A percentile compares a stretch with the other conserved stretches of the same genome.
These are phyloP conservation scores for Xenus cinereus DNA, from an alignment of 2,113 vertebrate species.

Conservation along the genomic window DNA sequence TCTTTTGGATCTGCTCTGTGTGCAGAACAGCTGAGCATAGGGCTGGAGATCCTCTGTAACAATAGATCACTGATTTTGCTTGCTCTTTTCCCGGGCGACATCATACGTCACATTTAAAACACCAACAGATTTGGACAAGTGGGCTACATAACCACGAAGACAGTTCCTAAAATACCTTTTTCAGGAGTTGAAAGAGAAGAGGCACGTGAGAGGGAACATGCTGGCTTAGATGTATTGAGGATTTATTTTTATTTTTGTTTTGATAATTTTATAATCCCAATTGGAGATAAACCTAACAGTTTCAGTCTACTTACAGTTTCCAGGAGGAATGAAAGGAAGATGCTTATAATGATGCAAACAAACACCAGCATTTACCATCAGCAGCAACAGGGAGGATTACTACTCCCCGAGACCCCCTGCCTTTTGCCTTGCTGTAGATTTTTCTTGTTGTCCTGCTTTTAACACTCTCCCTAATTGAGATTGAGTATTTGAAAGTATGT, in stretches of 20 bases:
- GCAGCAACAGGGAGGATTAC: neutral
- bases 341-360: neutral
- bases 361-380: neutral
- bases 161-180: neutral
- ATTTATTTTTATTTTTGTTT: neutral
- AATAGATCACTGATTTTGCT: neutral
- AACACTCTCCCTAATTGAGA: neutral
- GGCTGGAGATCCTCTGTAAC: neutral
- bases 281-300: neutral
- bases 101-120: neutral
- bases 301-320: neutral
- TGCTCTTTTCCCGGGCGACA: neutral
- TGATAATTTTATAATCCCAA: neutral
- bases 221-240: neutral
- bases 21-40: neutral
- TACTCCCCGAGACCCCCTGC: neutral
- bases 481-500: neutral
- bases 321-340: neutral
- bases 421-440: neutral
- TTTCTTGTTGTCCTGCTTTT: neutral
- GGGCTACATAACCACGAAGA: neutral
- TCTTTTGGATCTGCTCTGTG: neutral
- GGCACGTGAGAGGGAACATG: rapidly evolving
- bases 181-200: neutral
- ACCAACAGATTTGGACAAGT: neutral